Evolutionary conservation across 2,888 invertebrate species (phyloP), one percentile per base, ranked within the genome.

Genomic region (Papilio elwesi): DNA sequence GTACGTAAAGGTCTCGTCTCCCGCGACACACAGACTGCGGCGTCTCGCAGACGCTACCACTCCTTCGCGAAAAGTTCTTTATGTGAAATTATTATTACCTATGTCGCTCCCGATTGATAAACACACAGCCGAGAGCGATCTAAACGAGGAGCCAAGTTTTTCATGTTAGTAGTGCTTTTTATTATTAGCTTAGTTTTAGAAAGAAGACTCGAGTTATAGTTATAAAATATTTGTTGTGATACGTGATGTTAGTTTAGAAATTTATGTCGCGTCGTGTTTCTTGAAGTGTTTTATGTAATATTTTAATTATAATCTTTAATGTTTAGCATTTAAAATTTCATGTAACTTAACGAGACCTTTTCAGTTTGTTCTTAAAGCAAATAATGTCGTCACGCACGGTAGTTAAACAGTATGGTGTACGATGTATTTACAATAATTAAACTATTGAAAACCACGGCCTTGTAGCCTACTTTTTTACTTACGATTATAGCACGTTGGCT

Each of bases 141-240:
- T 51, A 43, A 57, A 15, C 49, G 57, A n/a, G 48, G 52, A 66
- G 36, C 11, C 55, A 51, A 16, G 10, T 38, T 49, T n/a, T 13
- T 12, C 16, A 71, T 43, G 71, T 71, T 66, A 71, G 65, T 66
- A 49, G 2, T 47, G 26, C 78, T 79, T n/a, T n/a, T n/a, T 81
- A 65, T 26, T 26, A 26, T 26, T 26, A 26, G 13, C 13, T 38
- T n/a, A 59, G 38, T 59, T 38, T 38, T 59, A 57, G 59, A 59
- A 38, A 59, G 8, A 2, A 26, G 26, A 26, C 1, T 26, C 26
- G 26, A 62, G 43, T 38, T 38, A 15, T 6, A 36, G 26, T 26
- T 12, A 36, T 59, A 0, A 59, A 59, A 59, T 62, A 43, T 62
- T 62, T 62, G 59, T 43, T 62, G 59, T 43, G 38, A 43, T 11